Evolutionary conservation across 1,140 invertebrate species (phyloP), one percentile per base, ranked within the genome.

Genomic region (Heterodera schachtii): DNA sequence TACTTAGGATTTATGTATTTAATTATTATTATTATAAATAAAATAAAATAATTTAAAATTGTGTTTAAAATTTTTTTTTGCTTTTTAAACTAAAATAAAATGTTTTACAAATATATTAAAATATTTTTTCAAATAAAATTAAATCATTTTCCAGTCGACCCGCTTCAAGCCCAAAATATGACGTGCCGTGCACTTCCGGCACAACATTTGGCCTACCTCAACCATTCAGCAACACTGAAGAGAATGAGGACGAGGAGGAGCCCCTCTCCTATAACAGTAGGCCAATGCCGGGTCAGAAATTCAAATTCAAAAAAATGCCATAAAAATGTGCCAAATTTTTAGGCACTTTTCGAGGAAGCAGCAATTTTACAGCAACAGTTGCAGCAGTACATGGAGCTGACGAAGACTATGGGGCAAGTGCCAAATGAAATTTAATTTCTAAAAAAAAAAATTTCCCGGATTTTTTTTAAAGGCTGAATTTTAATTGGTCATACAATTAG

Each of bases 251-350:
- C 16, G 76, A 86, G 69, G 78, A 84, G 16, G 78, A 86, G 47
- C 85, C 78, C 57, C 83, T 86, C 67, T 90, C 86, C 43, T 88
- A 88, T 69, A 89, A 89, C 49, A 86, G 83, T 71, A 81, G 87
- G 49, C 87, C 87, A 11, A n/a, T 79, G 31, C 44, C 73, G 16
- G 78, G 46, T 52, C 31, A 5, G 16, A 16, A 71, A 71, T 13
- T 71, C 41, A 3, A 71, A 11, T 3, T 21, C 11, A 71, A 71
- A 21, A 71, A 71, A 46, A 6, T 71, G n/a, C n/a, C n/a, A n/a
- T n/a, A n/a, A n/a, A n/a, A n/a, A n/a, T n/a, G n/a, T 71, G 16
- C 9, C 41, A 43, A 13, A 11, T 71, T 71, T 78, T 78, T 13
- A 69, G 76, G n/a, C 16, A 67, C 70, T 67, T 21, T 43, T 78